phyloP scores from a whole-genome alignment of 2,888 invertebrate genomes.

The Chymomyza caudatula region DNA sequence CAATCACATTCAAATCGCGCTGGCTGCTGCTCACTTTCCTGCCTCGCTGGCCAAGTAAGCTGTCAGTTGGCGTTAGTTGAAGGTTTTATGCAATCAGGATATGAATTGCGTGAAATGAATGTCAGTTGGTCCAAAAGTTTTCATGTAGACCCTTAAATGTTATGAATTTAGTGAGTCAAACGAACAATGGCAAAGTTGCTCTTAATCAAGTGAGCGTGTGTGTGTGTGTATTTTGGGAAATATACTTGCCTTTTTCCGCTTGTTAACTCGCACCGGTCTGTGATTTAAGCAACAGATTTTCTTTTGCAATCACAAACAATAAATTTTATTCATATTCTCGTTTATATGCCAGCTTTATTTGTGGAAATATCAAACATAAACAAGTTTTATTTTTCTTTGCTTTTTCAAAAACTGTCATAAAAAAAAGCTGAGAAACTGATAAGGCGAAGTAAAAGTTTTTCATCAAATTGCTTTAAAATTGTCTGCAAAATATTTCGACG shows the following conservation, averaged over 20 bases:
- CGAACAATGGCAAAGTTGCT: neutral
- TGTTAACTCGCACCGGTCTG: neutral
- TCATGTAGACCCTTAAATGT: neutral
- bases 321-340: neutral
- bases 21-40: slow-evolving; percentile 29
- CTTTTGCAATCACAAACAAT: neutral
- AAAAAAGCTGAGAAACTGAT: neutral
- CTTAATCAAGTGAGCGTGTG: no score
- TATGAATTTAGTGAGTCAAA: neutral
- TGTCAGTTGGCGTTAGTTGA: neutral
- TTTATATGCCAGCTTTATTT: neutral
- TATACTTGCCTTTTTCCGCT: neutral
- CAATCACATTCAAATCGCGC: slow-evolving; percentile 40
- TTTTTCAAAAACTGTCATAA: neutral
- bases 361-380: neutral
- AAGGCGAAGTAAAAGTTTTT: neutral
- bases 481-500: slow-evolving; percentile 12
- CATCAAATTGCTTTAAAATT: neutral
- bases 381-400: neutral
- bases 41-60: neutral
- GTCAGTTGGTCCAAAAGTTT: slow-evolving; percentile 14
- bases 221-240: neutral
- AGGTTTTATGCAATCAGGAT: slow-evolving; percentile 36
- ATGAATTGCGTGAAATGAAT: slow-evolving; percentile 52
- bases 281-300: neutral